A percentile compares a stretch with the other conserved stretches of the same genome.
Conservation (phyloP, 2,113 vertebrate genomes). For the Lichenostomus cassidix region DNA sequence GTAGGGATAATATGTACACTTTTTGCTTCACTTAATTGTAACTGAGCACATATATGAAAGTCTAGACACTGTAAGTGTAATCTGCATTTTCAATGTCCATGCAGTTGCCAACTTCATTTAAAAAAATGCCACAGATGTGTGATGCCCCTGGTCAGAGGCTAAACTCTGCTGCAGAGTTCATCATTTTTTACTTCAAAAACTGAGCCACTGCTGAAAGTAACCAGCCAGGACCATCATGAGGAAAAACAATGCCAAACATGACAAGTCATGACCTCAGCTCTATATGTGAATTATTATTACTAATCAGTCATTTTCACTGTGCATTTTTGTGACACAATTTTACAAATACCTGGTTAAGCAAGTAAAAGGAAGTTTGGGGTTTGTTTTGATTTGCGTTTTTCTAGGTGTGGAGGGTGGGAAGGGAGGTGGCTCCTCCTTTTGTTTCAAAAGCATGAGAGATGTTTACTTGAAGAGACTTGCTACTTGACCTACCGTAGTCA, state of each 20-base stretch:
- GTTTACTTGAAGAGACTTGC: constrained; percentile 60
- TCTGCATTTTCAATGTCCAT: constrained; percentile 77
- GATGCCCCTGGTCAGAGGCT: constrained; percentile 74
- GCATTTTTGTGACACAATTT: constrained; percentile 67
- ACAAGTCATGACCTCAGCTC: constrained; percentile 67
- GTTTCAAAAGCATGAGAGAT: constrained; percentile 53
- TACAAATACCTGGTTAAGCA: constrained; percentile 45
- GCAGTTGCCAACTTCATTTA: constrained; percentile 74
- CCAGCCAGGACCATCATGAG: constrained; percentile 64
- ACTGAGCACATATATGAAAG: constrained; percentile 81
- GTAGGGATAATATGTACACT: constrained; percentile 79
- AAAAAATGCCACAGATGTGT: constrained; percentile 79
- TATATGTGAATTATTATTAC: constrained; percentile 62
- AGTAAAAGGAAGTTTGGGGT: constrained; percentile 44
- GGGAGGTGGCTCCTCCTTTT: background rate
- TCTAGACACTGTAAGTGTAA: constrained; percentile 84
- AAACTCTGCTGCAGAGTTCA: constrained; percentile 70
- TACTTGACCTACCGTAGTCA: constrained; percentile 57
- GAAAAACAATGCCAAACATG: constrained; percentile 68
- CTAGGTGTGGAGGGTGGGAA: constrained; percentile 22
- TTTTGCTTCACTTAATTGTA: constrained; percentile 81
- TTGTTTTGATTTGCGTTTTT: background rate
- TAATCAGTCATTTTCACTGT: constrained; percentile 74
- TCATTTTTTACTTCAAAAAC: constrained; percentile 55
- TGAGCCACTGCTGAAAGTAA: constrained; percentile 71